phyloP scores from a whole-genome alignment of 2,113 vertebrate species.

The Burhinus bistriatus region DNA sequence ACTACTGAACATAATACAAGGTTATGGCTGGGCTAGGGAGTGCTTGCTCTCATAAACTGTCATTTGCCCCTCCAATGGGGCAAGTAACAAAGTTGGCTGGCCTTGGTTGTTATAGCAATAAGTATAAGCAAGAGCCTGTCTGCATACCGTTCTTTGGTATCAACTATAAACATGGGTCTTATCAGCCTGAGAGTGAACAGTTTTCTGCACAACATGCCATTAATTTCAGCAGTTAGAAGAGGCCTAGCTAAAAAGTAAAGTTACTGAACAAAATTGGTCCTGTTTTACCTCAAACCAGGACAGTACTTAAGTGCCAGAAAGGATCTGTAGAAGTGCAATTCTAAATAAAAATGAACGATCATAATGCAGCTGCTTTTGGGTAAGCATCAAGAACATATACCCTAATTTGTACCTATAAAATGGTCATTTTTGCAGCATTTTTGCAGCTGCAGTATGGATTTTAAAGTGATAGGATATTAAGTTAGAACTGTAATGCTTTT shows the following conservation, averaged over 20 bases:
- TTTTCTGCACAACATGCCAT: too few species aligned
- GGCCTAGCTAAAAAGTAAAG: too few species aligned
- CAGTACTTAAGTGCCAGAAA: neutral
- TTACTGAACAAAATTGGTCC: too few species aligned
- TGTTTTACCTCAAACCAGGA: too few species aligned
- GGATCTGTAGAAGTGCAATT: neutral
- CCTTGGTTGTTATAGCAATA: too few species aligned
- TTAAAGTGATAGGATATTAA: neutral
- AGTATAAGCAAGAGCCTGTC: too few species aligned
- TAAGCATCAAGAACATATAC: neutral
- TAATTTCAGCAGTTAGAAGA: too few species aligned
- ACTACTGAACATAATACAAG: neutral
- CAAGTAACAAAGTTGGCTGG: too few species aligned
- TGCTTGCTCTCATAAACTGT: neutral
- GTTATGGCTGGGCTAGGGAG: neutral
- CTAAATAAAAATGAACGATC: neutral
- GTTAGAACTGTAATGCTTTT: neutral
- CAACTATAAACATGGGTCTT: too few species aligned
- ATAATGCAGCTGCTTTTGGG: neutral
- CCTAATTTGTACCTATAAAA: neutral
- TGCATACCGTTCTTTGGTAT: too few species aligned
- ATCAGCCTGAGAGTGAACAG: too few species aligned
- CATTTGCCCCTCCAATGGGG: neutral
- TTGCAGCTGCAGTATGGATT: neutral
- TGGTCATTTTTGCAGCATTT: neutral